A percentile compares a stretch with the other conserved stretches of the same genome.
These are phyloP conservation scores for Pseudoatta argentina DNA, from an alignment of 1,140 invertebrate species.

Conservation along the genomic window DNA sequence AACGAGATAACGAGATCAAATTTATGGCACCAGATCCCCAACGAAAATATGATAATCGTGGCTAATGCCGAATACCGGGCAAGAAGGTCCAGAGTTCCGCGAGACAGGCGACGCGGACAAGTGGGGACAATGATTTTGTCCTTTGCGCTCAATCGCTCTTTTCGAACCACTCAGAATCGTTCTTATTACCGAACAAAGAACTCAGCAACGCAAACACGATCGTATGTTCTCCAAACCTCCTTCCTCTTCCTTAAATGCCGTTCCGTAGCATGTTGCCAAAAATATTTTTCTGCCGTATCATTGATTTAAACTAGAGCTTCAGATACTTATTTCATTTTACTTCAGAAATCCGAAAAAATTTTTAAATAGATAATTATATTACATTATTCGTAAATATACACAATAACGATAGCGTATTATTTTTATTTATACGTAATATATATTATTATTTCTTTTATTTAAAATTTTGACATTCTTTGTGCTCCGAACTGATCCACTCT, in stretches of 20 bases:
- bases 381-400: not conserved
- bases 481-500: not conserved
- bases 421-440: not conserved
- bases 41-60: slow-evolving; percentile 86
- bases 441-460: not conserved
- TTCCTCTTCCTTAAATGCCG: not conserved
- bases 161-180: slow-evolving; percentile 55
- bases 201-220: slow-evolving; percentile 47
- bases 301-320: slow-evolving; percentile 36
- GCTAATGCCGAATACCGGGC: slow-evolving; percentile 81
- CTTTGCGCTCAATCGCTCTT: slow-evolving; percentile 51
- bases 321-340: not conserved
- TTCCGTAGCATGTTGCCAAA: not conserved
- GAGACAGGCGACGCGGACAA: slow-evolving; percentile 58
- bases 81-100: slow-evolving; percentile 52
- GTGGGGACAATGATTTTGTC: slow-evolving; percentile 61
- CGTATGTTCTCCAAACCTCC: slow-evolving; percentile 22
- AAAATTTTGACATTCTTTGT: not conserved
- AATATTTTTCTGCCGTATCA: slow-evolving; percentile 45
- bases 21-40: slow-evolving; percentile 85
- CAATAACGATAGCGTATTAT: not conserved
- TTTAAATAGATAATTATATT: slow-evolving; percentile 2
- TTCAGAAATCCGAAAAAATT: not conserved
- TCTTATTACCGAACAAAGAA: slow-evolving; percentile 50
- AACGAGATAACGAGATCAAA: slow-evolving; percentile 87